Evolutionary conservation across 2,888 invertebrate genomes (phyloP).

Genomic region (Tiliacea citrago): DNA sequence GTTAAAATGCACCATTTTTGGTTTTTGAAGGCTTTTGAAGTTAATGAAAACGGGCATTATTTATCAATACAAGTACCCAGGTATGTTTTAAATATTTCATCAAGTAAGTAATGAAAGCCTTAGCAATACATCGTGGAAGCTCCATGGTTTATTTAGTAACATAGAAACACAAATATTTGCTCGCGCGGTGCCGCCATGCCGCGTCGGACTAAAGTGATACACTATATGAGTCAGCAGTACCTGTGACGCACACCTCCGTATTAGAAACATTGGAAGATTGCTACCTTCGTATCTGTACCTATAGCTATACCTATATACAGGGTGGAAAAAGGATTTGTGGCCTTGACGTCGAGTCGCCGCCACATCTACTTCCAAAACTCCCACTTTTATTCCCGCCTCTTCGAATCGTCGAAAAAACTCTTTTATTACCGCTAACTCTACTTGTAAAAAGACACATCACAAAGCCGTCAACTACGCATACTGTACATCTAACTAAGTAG

Average conservation of each 20-base stretch:
- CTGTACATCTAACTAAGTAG: no score
- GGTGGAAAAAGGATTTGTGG: no score
- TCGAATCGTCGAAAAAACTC: no score
- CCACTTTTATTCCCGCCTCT: no score
- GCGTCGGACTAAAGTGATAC: conserved; percentile 35
- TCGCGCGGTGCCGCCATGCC: conserved; percentile 10
- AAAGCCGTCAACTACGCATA: no score
- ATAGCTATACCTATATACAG: no score
- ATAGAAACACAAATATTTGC: conserved; percentile 55
- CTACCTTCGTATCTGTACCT: neutral
- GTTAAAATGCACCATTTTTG: no score
- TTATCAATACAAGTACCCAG: neutral
- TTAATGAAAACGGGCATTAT: neutral
- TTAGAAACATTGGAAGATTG: conserved; percentile 2
- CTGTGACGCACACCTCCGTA: conserved; percentile 46
- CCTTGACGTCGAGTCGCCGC: no score
- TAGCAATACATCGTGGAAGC: neutral
- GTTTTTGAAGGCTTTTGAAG: neutral
- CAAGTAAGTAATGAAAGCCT: neutral
- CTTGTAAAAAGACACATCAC: no score
- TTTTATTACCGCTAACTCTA: no score
- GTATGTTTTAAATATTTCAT: neutral
- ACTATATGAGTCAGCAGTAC: conserved; percentile 32
- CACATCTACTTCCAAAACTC: no score
- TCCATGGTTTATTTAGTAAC: conserved; percentile 24